Percentiles rank a stretch among this genome's conserved stretches.
Conservation (phyloP, 2,888 invertebrate genomes). For the Meandrusa payeni region DNA sequence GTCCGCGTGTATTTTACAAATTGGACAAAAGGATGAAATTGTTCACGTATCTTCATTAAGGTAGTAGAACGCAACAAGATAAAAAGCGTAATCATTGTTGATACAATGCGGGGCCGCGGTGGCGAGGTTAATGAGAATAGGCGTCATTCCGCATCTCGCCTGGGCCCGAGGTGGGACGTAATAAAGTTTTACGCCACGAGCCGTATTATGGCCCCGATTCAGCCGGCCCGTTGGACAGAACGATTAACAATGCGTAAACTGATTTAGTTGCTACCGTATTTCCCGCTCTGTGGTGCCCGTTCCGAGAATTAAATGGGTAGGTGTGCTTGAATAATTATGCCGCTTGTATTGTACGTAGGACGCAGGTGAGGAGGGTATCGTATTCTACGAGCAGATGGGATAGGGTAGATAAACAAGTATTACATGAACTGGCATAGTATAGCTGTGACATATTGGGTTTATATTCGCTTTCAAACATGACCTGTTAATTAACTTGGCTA, state of each 20-base stretch:
- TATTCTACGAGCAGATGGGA: conserved; percentile 8
- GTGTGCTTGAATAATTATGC: conserved; percentile 22
- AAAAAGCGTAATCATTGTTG: conserved; percentile 49
- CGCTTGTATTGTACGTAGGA: conserved; percentile 19
- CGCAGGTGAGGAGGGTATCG: conserved; percentile 17
- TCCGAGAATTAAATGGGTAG: conserved; percentile 21
- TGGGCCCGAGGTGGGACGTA: conserved; percentile 56
- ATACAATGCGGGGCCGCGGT: conserved; percentile 46
- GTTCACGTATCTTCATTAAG: conserved; percentile 19
- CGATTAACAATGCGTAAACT: conserved; percentile 68
- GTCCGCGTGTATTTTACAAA: conserved; percentile 8
- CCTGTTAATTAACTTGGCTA: too few relatives aligned
- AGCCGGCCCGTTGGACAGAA: conserved; percentile 50
- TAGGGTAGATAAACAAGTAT: conserved; percentile 5
- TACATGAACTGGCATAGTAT: too few relatives aligned
- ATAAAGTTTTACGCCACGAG: conserved; percentile 69
- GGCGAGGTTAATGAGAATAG: conserved; percentile 71
- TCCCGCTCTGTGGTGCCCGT: conserved; percentile 21
- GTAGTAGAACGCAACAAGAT: conserved; percentile 33
- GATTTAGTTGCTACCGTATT: conserved; percentile 52
- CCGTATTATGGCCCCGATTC: conserved; percentile 59
- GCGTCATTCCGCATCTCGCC: conserved; percentile 61
- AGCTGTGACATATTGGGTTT: too few relatives aligned
- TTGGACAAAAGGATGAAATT: conserved; percentile 17
- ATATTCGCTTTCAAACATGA: too few relatives aligned